Base-by-base conservation (phyloP, 2,113 vertebrate genomes). In the Ranitomeya variabilis region DNA sequence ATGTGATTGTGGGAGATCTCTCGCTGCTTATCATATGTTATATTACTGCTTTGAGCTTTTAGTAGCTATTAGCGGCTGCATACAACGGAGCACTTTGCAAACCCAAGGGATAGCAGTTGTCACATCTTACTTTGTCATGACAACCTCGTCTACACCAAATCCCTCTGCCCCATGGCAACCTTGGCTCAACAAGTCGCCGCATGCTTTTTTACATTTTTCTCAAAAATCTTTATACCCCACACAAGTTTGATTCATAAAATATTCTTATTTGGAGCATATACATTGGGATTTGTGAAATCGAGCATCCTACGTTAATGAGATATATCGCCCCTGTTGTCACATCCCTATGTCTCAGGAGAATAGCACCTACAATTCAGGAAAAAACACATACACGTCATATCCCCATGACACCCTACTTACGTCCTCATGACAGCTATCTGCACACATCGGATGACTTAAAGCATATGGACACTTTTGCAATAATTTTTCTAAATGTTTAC, bases 81-180 rank as follows among this genome's bases (percentile, higher is more conserved):
- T 31, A 45, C 14, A 18, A 74, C 71, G 8, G 14, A 45, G 71
- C 71, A 19, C 69, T 45, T 3, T 31, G 71, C 71, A 19, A 45
- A 74, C 71, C 16, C 71, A 74, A 3, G 71, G 37, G 71, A 74
- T 19, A 74, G 31, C 10, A 4, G 31, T 45, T 74, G 71, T 51
- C 71, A 74, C 37, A 74, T 74, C 37, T 51, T 51, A 15, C 71
- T 74, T 51, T 74, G 71, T 74, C 71, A 74, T 74, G 37, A 74
- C 71, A 74, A 74, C 71, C 37, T 23, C 31, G 19, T 74, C 71
- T 74, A 51, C 71, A 45, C 31, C 71, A 51, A 74, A 45, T 73
- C 69, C 69, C 69, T 73, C 69, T 73, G 31, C 37, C 71, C 31
- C 37, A 19, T 74, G 71, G 18, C 71, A 74, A 45, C 71, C 71